These are phyloP conservation scores for Heliconius cydno DNA, from an alignment of 2,888 invertebrate genomes.

Conservation along the genomic window DNA sequence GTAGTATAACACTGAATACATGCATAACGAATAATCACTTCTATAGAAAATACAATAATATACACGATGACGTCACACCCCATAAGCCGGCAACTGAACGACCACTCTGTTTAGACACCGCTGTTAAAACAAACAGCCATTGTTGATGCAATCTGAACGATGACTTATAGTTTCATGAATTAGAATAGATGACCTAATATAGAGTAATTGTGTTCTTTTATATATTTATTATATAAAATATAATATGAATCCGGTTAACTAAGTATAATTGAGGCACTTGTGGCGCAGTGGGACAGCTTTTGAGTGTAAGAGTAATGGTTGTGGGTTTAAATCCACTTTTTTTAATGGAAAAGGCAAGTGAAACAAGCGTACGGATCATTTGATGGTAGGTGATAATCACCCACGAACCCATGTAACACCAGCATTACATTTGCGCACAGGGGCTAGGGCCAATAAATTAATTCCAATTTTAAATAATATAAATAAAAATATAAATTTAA, in stretches of 20 bases:
- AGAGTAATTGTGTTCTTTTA: not conserved
- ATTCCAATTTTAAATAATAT: no score
- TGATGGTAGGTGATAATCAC: no score
- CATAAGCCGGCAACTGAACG: constrained; percentile 14
- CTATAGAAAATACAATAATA: constrained; percentile 6
- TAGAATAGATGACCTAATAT: constrained; percentile 36
- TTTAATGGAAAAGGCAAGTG: no score
- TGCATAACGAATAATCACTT: not conserved
- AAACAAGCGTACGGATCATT: no score
- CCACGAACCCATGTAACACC: no score
- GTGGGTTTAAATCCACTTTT: not conserved
- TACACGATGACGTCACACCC: constrained; percentile 28
- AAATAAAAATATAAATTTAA: no score
- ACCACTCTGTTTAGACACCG: constrained; percentile 35
- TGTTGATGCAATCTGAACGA: constrained; percentile 33
- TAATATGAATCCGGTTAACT: not conserved
- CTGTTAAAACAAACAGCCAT: constrained; percentile 32
- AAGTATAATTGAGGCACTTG: not conserved
- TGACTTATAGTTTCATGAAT: constrained; percentile 30
- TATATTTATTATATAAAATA: constrained; percentile 8
- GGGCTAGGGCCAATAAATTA: no score
- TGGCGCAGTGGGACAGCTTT: not conserved
- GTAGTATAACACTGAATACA: not conserved
- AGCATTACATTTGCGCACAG: no score
- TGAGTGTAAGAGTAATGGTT: not conserved